Evolutionary conservation across 2,888 invertebrate species (phyloP).

Genomic region (Calameuta idolon): DNA sequence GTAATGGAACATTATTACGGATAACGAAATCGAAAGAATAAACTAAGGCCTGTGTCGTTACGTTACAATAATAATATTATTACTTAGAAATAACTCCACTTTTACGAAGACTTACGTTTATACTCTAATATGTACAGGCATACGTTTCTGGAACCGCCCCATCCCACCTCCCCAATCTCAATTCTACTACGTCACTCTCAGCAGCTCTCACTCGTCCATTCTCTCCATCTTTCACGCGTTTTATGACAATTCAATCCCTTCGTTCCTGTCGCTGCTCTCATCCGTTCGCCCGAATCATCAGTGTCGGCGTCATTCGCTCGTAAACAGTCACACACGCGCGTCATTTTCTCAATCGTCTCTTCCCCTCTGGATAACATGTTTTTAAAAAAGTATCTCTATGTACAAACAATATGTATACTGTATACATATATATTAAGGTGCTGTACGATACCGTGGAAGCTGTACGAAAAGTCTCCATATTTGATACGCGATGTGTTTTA

Average conservation of each 20-base stretch:
- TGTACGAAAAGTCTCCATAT: background rate
- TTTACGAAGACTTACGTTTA: slow-evolving; percentile 4
- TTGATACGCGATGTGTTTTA: background rate
- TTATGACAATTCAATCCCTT: background rate
- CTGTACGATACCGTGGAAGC: slow-evolving; percentile 1
- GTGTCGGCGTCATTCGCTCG: slow-evolving; percentile 7
- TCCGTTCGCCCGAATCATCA: background rate
- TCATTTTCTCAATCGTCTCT: background rate
- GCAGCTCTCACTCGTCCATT: background rate
- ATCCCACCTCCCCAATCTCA: slow-evolving; percentile 6
- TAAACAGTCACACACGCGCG: background rate
- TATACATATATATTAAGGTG: slow-evolving; percentile 13
- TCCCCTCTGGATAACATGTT: slow-evolving; percentile 32
- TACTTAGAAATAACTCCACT: slow-evolving; percentile 16
- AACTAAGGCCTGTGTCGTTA: slow-evolving; percentile 41
- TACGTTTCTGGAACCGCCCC: background rate
- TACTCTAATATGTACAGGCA: slow-evolving; percentile 20
- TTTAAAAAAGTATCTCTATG: slow-evolving; percentile 49
- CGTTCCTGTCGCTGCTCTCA: background rate
- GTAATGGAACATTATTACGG: slow-evolving; percentile 30
- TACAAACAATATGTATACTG: slow-evolving; percentile 48
- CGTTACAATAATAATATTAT: slow-evolving; percentile 22
- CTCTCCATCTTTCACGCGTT: background rate
- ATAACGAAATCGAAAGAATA: slow-evolving; percentile 31
- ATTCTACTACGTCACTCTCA: background rate